Conservation (phyloP, 2,797 vertebrate species). For the Lophius americanus region DNA sequence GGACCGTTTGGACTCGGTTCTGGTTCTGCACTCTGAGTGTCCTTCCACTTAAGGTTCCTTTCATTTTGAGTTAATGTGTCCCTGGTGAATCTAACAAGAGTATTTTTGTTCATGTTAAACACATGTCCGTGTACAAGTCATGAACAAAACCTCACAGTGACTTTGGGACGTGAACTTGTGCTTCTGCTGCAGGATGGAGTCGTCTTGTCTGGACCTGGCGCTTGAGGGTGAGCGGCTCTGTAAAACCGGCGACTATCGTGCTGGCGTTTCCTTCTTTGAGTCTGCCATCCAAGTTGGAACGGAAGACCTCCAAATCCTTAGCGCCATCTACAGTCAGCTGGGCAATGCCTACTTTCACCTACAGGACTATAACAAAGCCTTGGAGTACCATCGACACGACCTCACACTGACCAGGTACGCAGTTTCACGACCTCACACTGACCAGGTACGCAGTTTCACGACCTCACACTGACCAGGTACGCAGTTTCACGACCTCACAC, state of each 20-base stretch:
- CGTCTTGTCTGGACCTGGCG: slow-evolving; percentile 95
- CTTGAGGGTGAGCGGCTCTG: slow-evolving; percentile 95
- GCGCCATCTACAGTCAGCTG: slow-evolving; percentile 97
- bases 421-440: not conserved
- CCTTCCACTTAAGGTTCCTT: not conserved
- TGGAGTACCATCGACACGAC: slow-evolving; percentile 96
- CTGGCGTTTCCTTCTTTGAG: slow-evolving; percentile 93
- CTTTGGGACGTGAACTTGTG: not conserved
- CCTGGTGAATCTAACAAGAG: not conserved
- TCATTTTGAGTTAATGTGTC: not conserved
- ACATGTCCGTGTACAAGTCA: no score
- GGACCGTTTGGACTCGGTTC: no score
- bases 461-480: slow-evolving; percentile 87
- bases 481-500: slow-evolving; percentile 91
- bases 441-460: no score
- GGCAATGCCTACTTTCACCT: slow-evolving; percentile 98
- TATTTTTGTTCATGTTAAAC: not conserved
- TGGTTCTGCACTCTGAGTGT: no score
- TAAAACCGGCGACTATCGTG: slow-evolving; percentile 89
- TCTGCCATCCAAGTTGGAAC: slow-evolving; percentile 96
- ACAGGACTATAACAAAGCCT: slow-evolving; percentile 92
- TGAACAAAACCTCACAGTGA: no score
- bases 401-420: slow-evolving; percentile 85
- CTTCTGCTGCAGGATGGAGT: slow-evolving; percentile 90
- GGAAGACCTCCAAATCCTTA: slow-evolving; percentile 96